Percentiles rank a stretch among this genome's conserved stretches.
These are phyloP conservation scores for Ctenodactylus gundi DNA, from an alignment of 2,113 vertebrate species.

Conservation along the genomic window DNA sequence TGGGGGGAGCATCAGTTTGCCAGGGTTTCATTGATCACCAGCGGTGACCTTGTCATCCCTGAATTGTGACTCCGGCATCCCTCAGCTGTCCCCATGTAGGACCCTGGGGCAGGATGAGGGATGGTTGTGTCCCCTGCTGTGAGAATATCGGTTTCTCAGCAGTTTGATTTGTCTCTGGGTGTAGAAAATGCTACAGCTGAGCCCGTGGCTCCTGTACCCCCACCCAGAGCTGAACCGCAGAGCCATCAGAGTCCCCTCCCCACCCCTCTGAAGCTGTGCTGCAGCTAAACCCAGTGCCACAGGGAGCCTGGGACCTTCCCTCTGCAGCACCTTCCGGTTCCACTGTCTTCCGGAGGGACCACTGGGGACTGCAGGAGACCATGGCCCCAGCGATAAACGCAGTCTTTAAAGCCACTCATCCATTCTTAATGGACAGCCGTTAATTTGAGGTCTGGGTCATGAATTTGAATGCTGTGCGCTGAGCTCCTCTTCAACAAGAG, in stretches of 20 bases:
- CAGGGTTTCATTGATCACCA: background rate
- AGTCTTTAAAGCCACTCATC: slow-evolving; percentile 85
- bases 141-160: background rate
- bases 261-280: slow-evolving; percentile 7
- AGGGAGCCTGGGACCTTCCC: slow-evolving; percentile 29
- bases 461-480: slow-evolving; percentile 86
- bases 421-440: slow-evolving; percentile 87
- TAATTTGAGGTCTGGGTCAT: slow-evolving; percentile 88
- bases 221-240: no score
- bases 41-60: background rate
- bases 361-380: slow-evolving; percentile 76
- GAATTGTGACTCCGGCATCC: background rate
- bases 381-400: slow-evolving; percentile 80
- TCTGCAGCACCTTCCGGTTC: slow-evolving; percentile 53
- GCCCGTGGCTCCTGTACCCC: background rate
- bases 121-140: background rate
- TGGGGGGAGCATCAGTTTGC: background rate
- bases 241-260: no score
- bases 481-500: slow-evolving; percentile 85
- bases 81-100: background rate
- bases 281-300: slow-evolving; percentile 48
- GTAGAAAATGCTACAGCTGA: background rate
- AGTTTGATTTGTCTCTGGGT: background rate
- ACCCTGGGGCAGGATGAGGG: background rate
- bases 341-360: slow-evolving; percentile 74